Evolutionary conservation across 1,140 invertebrate genomes (phyloP).

Genomic region (Frieseomelitta varia): DNA sequence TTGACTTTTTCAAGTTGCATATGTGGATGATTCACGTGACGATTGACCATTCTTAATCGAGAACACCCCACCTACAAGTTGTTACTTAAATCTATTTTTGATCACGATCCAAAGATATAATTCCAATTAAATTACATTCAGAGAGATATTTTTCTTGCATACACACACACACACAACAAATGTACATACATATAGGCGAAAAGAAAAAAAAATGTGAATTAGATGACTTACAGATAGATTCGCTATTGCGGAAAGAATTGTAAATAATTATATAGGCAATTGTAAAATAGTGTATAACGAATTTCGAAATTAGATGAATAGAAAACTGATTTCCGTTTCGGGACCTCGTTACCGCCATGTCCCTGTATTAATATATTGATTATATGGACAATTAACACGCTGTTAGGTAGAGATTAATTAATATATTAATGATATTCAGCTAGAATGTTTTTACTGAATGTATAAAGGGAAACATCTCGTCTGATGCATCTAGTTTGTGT

Average conservation of each 20-base stretch:
- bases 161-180: constrained; percentile 68
- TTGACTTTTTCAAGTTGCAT: constrained; percentile 9
- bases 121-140: constrained; percentile 63
- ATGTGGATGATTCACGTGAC: constrained; percentile 28
- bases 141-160: constrained; percentile 72
- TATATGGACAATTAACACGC: constrained; percentile 65
- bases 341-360: neutral
- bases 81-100: constrained; percentile 74
- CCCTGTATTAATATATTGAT: constrained; percentile 55
- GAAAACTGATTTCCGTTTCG: constrained; percentile 42
- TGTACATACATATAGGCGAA: constrained; percentile 48
- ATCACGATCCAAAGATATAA: constrained; percentile 65
- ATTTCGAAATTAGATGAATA: constrained; percentile 45
- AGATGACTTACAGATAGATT: constrained; percentile 44
- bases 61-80: constrained; percentile 57
- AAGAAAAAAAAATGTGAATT: constrained; percentile 43
- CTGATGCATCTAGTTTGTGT: constrained; percentile 60
- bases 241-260: constrained; percentile 58
- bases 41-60: constrained; percentile 64
- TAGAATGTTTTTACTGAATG: constrained; percentile 57
- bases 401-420: constrained; percentile 68
- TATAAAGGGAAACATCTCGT: constrained; percentile 47
- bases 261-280: constrained; percentile 69
- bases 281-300: constrained; percentile 66
- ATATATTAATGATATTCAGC: constrained; percentile 66